Evolutionary conservation across 1,140 invertebrate genomes (phyloP), one percentile per base, ranked within the genome.

Genomic region (Pseudomyrmex cubaensis): DNA sequence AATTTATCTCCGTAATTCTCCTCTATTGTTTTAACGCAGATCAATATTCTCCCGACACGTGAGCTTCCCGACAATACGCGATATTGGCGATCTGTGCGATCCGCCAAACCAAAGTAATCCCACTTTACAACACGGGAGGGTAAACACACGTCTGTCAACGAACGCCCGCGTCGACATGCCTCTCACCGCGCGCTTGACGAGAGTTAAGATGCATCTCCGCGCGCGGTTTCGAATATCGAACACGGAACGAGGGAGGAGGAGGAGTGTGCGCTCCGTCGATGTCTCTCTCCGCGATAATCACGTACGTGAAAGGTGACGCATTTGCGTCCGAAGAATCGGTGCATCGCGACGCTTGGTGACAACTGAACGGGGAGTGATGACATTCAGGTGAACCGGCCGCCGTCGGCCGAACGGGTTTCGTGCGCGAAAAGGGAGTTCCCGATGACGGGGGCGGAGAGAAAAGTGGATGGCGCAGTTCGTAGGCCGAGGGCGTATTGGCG

Each of bases 271-370:
- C 48, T 12, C 17, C 17, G 72, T 10, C 7, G 0, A 4, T 35
- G 46, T 13, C 9, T 25, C 9, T 25, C 2, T 25, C 46, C 12
- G 10, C 22, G 54, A 57, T 82, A 70, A 80, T 61, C 87, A 93
- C 92, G 84, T 93, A 93, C 92, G 73, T 90, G 89, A 72, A 92
- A 92, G 63, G 85, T 90, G 88, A 92, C 92, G 85, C 87, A 87
- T 90, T 92, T 93, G 66, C 92, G 88, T 70, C 85, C 88, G 63
- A 93, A 93, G 64, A 93, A 87, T 69, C 92, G 92, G 64, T 90
- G 91, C 92, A 93, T 93, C 89, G 90, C 87, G 82, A 62, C 54
- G 62, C 67, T 44, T 25, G 50, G 56, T 59, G 56, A 50, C 54
- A 48, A 84, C 76, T 74, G 77, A 80, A 56, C 57, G 22, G 63